These are phyloP conservation scores for Phrynocephalus forsythii DNA, from an alignment of 2,797 vertebrate species.

Conservation along the genomic window DNA sequence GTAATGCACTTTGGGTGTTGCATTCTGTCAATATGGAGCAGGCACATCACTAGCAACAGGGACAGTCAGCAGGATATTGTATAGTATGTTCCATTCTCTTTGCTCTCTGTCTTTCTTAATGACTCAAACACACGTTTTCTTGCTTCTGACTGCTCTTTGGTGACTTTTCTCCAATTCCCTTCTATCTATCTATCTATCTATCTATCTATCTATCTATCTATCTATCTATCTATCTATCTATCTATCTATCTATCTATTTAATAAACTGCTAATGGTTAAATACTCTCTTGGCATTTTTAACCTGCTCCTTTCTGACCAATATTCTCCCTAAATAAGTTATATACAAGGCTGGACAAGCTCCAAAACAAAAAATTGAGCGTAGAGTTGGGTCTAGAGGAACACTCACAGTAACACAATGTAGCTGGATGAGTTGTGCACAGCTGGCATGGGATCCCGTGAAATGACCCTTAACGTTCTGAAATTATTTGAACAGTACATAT, in stretches of 20 bases:
- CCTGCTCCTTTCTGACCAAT: not conserved
- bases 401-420: no score
- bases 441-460: not conserved
- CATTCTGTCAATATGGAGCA: not conserved
- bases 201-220: no score
- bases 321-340: not conserved
- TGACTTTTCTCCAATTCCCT: not conserved
- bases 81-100: not conserved
- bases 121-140: not conserved
- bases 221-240: no score
- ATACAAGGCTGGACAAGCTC: not conserved
- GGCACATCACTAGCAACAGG: not conserved
- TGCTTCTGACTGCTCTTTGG: not conserved
- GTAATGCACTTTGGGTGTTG: not conserved
- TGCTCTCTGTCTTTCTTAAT: not conserved
- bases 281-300: not conserved
- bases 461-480: not conserved
- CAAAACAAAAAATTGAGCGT: not conserved
- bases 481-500: not conserved
- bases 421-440: not conserved
- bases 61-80: not conserved
- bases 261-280: not conserved
- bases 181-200: no score
- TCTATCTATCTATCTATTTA: no score
- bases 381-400: not conserved